Base-by-base conservation (phyloP, 2,113 vertebrate species). In the Hippocampus zosterae region DNA sequence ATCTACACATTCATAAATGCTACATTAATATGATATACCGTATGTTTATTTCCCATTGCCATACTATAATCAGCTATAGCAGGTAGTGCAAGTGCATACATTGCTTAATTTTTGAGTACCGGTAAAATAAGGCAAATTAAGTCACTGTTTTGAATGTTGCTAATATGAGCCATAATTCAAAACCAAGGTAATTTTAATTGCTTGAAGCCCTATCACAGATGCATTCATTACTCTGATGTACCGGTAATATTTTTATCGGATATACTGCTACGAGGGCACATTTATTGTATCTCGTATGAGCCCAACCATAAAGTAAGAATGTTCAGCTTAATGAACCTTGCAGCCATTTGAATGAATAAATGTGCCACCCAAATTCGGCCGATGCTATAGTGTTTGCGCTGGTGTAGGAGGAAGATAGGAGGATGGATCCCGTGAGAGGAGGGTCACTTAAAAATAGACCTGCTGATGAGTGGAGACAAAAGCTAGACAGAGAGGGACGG, bases 371-470 rank as follows among this genome's bases (percentile, higher is more conserved):
- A 61, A 65, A 55, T 46, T 18, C 15, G 64, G 67, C 66, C 72
- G 65, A 82, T 46, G 63, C 63, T 48, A 46, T 21, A 67, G 66
- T 73, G 70, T 78, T 77, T 73, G 71, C 59, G 74, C 67, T 81
- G 60, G 78, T 7, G 68, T 78, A 81, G 77, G 72, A 68, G 68
- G 65, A 71, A 72, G 78, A 79, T 82, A 83, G 77, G 71, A 68
- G 21, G 33, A 55, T 61, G 66, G 67, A 85, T 82, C 71, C 67
- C 69, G 62, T 40, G 56, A 74, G 75, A 78, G 65, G 69, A 81
- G 83, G 81, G 74, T 78, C 81, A 80, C 70, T 76, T 86, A 88
- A 85, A 89, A 87, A 89, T 86, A 90, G 80, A 79, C 48, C 53
- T 78, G 84, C 79, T 80, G 82, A 88, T 85, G 73, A 80, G 70